phyloP scores from a whole-genome alignment of 1,140 invertebrate genomes.

The Rhagoletis zephyria region DNA sequence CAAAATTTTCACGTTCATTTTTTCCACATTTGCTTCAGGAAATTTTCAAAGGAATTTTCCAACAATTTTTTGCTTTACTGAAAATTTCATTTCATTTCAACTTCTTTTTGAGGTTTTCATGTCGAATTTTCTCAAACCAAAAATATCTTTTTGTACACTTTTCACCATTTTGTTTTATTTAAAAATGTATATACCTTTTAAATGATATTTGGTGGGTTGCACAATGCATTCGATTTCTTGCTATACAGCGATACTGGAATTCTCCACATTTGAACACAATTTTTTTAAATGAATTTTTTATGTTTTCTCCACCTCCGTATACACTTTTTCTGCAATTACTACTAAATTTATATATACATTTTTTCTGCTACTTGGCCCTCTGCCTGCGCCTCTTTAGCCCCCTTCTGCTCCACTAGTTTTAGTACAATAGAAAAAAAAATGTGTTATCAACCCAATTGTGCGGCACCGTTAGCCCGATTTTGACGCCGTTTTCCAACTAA shows the following conservation, averaged over 20 bases:
- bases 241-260: constrained; percentile 29
- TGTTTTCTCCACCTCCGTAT: not conserved
- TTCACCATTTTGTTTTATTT: not conserved
- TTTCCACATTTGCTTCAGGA: not conserved
- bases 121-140: too few species aligned
- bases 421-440: constrained; percentile 51
- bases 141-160: not conserved
- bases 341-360: constrained; percentile 52
- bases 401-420: constrained; percentile 45
- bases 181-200: constrained; percentile 38
- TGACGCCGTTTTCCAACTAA: constrained; percentile 73
- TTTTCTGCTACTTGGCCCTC: constrained; percentile 39
- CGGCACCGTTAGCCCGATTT: constrained; percentile 68
- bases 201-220: constrained; percentile 51
- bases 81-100: not conserved
- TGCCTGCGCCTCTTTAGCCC: constrained; percentile 21
- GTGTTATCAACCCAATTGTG: constrained; percentile 65
- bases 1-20: constrained; percentile 33
- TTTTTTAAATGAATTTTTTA: constrained; percentile 15
- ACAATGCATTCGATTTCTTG: constrained; percentile 47
- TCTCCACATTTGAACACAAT: constrained; percentile 49
- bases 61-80: not conserved
- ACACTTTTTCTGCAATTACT: constrained; percentile 53
- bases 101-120: not conserved
- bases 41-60: not conserved